A percentile compares a stretch with the other conserved stretches of the same genome.
Evolutionary conservation across 2,113 vertebrate genomes (phyloP).

Genomic region (Psephotus haematonotus): DNA sequence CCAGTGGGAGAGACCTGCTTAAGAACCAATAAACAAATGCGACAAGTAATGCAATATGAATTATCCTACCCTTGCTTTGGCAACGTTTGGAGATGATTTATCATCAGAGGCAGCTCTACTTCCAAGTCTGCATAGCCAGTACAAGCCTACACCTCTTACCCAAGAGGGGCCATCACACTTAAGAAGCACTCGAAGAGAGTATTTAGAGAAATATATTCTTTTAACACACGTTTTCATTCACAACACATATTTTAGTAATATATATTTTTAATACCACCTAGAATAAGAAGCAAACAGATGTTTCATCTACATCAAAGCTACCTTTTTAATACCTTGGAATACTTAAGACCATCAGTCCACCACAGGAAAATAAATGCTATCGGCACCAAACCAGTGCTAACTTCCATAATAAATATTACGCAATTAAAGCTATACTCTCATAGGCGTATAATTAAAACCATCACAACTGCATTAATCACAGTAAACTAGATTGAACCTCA

Average conservation of each 20-base stretch:
- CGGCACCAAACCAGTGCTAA: neutral
- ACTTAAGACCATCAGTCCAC: neutral
- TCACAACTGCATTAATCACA: neutral
- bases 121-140: neutral
- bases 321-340: neutral
- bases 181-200: neutral
- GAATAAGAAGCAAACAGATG: neutral
- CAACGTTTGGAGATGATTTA: neutral
- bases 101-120: accelerated
- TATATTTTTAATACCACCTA: accelerated
- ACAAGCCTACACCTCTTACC: neutral
- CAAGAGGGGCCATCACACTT: accelerated
- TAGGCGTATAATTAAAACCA: neutral
- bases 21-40: neutral
- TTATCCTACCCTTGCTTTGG: neutral
- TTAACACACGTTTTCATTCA: accelerated
- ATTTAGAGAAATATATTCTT: neutral
- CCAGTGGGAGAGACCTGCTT: neutral
- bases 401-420: neutral
- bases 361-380: neutral
- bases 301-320: neutral
- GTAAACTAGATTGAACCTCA: neutral
- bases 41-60: neutral
- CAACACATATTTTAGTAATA: neutral
- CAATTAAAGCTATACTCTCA: neutral